A percentile compares a stretch with the other conserved stretches of the same genome.
Conservation (phyloP, 2,888 invertebrate genomes). For the Acanthosepion pharaonis region DNA sequence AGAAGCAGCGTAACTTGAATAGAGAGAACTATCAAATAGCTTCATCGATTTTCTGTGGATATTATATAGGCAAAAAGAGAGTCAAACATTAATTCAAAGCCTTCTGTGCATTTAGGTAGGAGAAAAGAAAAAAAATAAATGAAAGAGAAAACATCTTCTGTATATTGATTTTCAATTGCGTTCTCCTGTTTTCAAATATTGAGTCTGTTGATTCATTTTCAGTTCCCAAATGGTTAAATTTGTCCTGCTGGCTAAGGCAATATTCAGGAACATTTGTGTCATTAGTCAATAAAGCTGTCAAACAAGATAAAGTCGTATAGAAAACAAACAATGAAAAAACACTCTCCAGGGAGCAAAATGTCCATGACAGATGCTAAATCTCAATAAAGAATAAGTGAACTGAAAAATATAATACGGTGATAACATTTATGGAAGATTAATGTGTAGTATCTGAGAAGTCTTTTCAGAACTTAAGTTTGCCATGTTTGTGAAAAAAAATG, state of each 20-base stretch:
- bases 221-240: background rate
- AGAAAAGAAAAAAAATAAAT: background rate
- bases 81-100: background rate
- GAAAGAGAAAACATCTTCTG: background rate
- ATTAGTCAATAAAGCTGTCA: background rate
- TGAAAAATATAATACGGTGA: background rate
- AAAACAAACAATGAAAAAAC: background rate
- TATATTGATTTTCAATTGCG: background rate
- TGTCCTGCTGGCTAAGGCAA: slow-evolving; percentile 33
- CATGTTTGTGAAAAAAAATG: too few species aligned
- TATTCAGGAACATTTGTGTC: background rate
- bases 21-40: background rate
- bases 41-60: background rate
- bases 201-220: background rate
- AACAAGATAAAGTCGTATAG: background rate
- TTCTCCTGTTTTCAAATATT: background rate
- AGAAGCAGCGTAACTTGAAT: background rate
- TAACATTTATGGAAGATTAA: background rate
- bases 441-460: background rate
- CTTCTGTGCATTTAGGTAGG: background rate
- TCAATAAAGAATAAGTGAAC: background rate
- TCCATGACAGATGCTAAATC: background rate
- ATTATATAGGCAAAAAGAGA: background rate
- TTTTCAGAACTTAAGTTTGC: too few species aligned
- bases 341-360: background rate